Percentiles rank a stretch among this genome's conserved stretches.
Conservation (phyloP, 2,113 vertebrate species). For the Oncorhynchus clarkii region DNA sequence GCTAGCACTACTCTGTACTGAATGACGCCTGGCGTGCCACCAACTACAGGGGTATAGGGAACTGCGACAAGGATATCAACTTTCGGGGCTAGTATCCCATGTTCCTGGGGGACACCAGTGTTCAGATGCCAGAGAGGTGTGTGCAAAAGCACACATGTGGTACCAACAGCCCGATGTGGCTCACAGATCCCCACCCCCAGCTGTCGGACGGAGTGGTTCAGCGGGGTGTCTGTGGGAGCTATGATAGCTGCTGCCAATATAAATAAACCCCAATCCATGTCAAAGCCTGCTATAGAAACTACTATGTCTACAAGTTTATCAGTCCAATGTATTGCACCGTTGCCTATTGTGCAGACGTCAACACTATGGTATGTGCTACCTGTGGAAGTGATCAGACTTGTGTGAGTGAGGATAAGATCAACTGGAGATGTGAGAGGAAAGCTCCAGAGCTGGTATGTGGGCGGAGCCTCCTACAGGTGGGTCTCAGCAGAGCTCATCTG, state of each 20-base stretch:
- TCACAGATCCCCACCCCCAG: conserved; percentile 45
- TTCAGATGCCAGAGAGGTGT: conserved; percentile 53
- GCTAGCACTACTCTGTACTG: conserved; percentile 35
- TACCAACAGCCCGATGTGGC: conserved; percentile 35
- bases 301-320: not conserved
- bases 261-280: conserved; percentile 18
- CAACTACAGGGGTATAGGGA: not conserved
- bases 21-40: conserved; percentile 53
- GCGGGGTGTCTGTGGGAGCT: conserved; percentile 20
- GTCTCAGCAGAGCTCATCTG: conserved; percentile 5
- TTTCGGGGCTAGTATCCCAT: conserved; percentile 60
- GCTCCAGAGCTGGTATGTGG: conserved; percentile 30
- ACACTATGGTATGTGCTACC: no score
- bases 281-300: conserved; percentile 52
- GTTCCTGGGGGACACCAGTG: conserved; percentile 19
- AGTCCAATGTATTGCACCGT: rapidly evolving
- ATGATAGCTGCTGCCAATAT: rapidly evolving
- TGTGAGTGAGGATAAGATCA: no score
- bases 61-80: not conserved
- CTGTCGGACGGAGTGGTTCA: conserved; percentile 22
- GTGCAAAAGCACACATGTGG: conserved; percentile 33
- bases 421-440: no score
- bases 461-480: conserved; percentile 17
- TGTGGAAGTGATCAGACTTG: no score
- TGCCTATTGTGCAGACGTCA: conserved; percentile 49